Conservation (phyloP, 1,140 invertebrate genomes). For the Cotesia glomerata region DNA sequence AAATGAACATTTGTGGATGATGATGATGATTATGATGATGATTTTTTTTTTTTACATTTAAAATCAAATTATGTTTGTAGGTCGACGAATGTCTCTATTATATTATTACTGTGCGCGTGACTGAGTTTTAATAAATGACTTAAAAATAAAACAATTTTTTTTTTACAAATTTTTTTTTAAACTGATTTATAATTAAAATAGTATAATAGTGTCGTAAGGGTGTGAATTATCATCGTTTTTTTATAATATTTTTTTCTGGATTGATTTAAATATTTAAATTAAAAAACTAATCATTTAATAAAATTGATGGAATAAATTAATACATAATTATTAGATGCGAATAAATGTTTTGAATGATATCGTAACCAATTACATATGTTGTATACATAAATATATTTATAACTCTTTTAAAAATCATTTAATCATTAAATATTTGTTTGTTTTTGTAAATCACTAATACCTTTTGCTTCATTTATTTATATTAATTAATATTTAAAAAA, state of each 20-base stretch:
- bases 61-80: conserved; percentile 62
- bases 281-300: conserved; percentile 9
- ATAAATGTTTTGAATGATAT: too few relatives aligned
- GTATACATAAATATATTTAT: too few relatives aligned
- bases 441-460: not conserved
- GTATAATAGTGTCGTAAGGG: conserved; percentile 28
- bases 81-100: conserved; percentile 59
- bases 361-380: too few relatives aligned
- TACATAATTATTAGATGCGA: too few relatives aligned
- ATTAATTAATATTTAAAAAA: not conserved
- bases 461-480: not conserved
- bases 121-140: conserved; percentile 48
- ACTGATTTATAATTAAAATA: conserved; percentile 29
- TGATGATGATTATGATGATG: conserved; percentile 29
- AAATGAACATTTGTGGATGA: conserved; percentile 62
- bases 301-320: too few relatives aligned
- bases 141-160: not conserved
- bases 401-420: too few relatives aligned
- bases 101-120: conserved; percentile 58
- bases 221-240: conserved; percentile 13
- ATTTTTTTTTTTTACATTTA: conserved; percentile 55
- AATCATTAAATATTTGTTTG: not conserved
- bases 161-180: conserved; percentile 24
- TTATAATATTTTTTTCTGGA: not conserved
- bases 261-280: conserved; percentile 19